These are phyloP conservation scores for Lycorma delicatula DNA, from an alignment of 1,140 invertebrate species.

Conservation along the genomic window DNA sequence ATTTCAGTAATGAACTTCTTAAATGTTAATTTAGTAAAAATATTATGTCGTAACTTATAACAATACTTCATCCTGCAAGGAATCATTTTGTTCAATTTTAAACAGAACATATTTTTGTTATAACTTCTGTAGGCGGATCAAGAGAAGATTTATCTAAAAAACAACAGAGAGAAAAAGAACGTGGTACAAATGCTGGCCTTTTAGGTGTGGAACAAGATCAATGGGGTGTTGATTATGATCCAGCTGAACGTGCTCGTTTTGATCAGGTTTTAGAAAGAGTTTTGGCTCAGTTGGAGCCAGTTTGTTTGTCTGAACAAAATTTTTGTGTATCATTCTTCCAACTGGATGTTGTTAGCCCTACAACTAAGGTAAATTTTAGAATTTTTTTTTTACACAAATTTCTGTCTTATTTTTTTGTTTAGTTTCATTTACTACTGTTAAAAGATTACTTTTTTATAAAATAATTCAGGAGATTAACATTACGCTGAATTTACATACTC, in stretches of 20 bases:
- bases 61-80: no score
- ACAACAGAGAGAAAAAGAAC: conserved; percentile 30
- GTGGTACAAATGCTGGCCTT: conserved; percentile 28
- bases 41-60: no score
- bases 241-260: conserved; percentile 48
- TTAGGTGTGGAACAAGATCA: conserved; percentile 51
- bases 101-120: no score
- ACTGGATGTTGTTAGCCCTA: conserved; percentile 52
- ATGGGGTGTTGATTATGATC: conserved; percentile 47
- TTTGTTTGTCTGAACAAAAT: conserved; percentile 89
- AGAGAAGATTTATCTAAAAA: conserved; percentile 34
- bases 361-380: conserved; percentile 40
- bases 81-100: no score
- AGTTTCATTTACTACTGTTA: no score
- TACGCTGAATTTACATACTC: no score
- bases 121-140: conserved; percentile 29
- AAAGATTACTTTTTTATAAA: no score
- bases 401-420: no score
- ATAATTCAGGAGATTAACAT: no score
- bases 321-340: conserved; percentile 94
- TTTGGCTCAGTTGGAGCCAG: conserved; percentile 78
- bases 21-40: no score
- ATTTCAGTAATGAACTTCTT: no score
- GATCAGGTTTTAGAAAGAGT: conserved; percentile 71
- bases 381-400: no score